Conservation (phyloP, 2,113 vertebrate genomes). For the Leptosomus discolor region DNA sequence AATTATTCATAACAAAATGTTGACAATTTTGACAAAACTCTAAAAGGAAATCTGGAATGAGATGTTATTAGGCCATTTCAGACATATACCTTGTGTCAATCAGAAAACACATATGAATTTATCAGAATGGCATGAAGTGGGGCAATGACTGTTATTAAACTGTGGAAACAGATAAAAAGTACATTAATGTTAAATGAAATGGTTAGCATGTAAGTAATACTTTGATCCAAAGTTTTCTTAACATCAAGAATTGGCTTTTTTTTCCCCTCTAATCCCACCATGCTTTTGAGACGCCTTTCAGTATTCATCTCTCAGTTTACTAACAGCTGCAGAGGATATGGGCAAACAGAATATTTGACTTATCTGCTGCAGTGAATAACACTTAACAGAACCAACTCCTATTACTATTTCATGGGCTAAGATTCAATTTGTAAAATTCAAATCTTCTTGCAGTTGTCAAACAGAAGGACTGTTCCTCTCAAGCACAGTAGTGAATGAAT, state of each 20-base stretch:
- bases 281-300: not conserved
- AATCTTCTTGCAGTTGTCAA: not conserved
- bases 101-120: not conserved
- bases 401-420: not conserved
- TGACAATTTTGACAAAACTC: not conserved
- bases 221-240: not conserved
- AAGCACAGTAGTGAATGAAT: not conserved
- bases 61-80: not conserved
- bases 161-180: not conserved
- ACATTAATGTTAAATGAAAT: not conserved
- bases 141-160: not conserved
- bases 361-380: not conserved
- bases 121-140: not conserved
- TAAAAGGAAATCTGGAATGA: not conserved
- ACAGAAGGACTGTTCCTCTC: not conserved
- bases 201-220: not conserved
- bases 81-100: not conserved
- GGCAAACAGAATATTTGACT: not conserved
- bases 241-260: not conserved
- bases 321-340: not conserved
- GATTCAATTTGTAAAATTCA: not conserved
- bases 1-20: fast-evolving
- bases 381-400: not conserved
- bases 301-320: not conserved
- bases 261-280: not conserved